Conservation (phyloP, 2,888 invertebrate species). For the Reticulitermes lucifugus region DNA sequence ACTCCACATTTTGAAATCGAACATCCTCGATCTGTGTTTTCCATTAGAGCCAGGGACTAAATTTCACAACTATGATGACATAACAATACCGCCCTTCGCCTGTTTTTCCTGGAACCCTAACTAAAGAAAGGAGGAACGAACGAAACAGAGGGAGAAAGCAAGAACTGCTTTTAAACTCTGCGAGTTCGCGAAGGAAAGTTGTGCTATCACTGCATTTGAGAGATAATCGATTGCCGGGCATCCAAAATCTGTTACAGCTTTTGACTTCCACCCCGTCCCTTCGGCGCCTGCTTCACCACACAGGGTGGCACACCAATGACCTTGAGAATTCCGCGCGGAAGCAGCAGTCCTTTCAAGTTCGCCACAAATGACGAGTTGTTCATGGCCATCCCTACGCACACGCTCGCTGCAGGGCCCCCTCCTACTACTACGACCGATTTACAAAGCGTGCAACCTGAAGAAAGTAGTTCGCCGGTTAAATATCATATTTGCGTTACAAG, state of each 20-base stretch:
- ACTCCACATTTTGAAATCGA: too few relatives aligned
- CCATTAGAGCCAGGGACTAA: too few relatives aligned
- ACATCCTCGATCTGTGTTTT: too few relatives aligned
- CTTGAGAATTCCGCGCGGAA: constrained; percentile 19
- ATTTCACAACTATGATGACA: too few relatives aligned
- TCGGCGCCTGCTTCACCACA: neutral
- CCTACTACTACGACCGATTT: constrained; percentile 14
- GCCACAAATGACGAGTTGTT: neutral
- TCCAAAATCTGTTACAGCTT: neutral
- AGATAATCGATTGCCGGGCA: too few relatives aligned
- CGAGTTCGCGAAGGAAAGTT: too few relatives aligned
- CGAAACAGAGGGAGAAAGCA: too few relatives aligned
- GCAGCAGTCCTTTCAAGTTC: neutral
- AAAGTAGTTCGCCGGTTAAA: constrained; percentile 22
- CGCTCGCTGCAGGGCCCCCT: constrained; percentile 37
- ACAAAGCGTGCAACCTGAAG: neutral
- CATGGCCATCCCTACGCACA: constrained; percentile 32
- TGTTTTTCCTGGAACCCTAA: too few relatives aligned
- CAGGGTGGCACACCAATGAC: neutral
- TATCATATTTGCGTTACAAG: neutral
- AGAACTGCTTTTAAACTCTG: too few relatives aligned
- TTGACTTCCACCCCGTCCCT: neutral
- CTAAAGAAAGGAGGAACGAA: too few relatives aligned
- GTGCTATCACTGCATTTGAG: too few relatives aligned
- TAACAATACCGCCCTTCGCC: too few relatives aligned